These are phyloP conservation scores for Xiphorhynchus erythropygius DNA, from an alignment of 2,797 vertebrate genomes.

Conservation along the genomic window DNA sequence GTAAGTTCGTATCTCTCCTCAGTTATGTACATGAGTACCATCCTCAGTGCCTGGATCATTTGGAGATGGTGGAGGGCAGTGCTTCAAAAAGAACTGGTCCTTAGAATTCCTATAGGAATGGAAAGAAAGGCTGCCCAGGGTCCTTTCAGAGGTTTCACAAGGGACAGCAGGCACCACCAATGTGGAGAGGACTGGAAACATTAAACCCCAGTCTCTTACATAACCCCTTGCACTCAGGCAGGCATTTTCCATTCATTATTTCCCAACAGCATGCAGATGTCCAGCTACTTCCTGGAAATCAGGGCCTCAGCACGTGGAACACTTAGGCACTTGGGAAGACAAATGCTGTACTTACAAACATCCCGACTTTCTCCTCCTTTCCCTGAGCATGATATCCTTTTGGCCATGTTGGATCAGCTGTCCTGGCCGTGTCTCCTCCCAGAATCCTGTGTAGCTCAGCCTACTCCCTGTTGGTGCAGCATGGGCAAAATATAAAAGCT, in stretches of 20 bases:
- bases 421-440: not conserved
- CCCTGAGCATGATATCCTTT: not conserved
- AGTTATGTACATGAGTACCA: too few species aligned
- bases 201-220: not conserved
- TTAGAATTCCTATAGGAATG: not conserved
- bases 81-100: not conserved
- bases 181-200: not conserved
- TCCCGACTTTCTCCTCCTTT: not conserved
- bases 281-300: not conserved
- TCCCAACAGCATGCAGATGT: not conserved
- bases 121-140: not conserved
- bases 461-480: not conserved
- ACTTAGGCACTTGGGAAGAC: not conserved
- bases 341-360: not conserved
- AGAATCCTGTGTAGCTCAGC: too few species aligned
- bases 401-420: not conserved
- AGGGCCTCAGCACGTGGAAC: not conserved
- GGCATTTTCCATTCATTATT: not conserved
- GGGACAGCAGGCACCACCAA: not conserved
- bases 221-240: not conserved
- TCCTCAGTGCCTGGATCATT: not conserved
- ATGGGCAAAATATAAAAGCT: not conserved
- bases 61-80: not conserved
- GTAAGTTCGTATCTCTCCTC: not conserved
- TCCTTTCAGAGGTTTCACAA: not conserved